A percentile compares a stretch with the other conserved stretches of the same genome.
Conservation (phyloP, 2,888 invertebrate genomes). For the Lamproptera curius region DNA sequence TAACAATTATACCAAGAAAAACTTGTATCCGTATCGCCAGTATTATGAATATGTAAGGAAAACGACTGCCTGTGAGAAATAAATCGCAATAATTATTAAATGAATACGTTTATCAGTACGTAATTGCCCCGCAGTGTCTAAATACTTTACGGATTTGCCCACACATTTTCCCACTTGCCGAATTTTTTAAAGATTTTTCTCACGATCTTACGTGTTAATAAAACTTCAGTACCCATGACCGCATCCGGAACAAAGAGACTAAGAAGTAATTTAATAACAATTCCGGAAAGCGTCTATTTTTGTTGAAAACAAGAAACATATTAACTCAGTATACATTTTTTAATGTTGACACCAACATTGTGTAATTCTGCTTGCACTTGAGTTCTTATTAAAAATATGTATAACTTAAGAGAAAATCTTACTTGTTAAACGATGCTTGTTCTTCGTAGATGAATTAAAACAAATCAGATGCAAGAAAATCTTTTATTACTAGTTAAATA, state of each 20-base stretch:
- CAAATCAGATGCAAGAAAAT: too few species aligned
- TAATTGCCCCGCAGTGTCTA: constrained; percentile 11
- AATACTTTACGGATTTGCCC: constrained; percentile 15
- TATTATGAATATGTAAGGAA: background rate
- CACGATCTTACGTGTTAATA: constrained; percentile 18
- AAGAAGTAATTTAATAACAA: constrained; percentile 16
- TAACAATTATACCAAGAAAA: too few species aligned
- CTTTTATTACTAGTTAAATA: too few species aligned
- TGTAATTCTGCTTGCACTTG: too few species aligned
- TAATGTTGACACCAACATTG: too few species aligned
- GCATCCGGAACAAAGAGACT: constrained; percentile 9
- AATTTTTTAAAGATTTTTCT: constrained; percentile 17
- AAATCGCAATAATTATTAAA: constrained; percentile 1
- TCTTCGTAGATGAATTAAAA: too few species aligned
- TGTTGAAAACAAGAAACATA: background rate
- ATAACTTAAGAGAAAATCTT: too few species aligned
- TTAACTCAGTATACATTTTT: too few species aligned
- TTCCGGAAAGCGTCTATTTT: constrained; percentile 7
- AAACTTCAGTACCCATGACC: constrained; percentile 19
- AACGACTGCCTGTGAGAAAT: background rate
- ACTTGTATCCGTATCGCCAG: too few species aligned
- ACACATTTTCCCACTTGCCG: constrained; percentile 15
- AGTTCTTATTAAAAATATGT: too few species aligned
- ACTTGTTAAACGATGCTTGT: too few species aligned
- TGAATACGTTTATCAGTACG: constrained; percentile 4